Base-by-base conservation (phyloP, 2,113 vertebrate species). In the Formicarius rufipectus region DNA sequence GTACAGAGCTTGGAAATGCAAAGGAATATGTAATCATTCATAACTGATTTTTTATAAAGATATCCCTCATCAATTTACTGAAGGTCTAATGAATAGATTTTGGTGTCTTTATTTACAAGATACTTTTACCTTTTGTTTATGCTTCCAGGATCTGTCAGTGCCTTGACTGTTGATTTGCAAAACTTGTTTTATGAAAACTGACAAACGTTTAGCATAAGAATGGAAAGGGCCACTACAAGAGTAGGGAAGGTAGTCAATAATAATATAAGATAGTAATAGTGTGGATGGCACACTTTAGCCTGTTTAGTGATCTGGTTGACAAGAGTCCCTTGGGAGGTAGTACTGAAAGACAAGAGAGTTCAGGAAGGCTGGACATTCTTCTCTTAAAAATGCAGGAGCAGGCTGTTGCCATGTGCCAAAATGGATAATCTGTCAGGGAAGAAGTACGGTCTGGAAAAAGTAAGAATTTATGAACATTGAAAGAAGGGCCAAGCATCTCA, bases 201-300 rank as follows among this genome's bases (percentile, higher is more conserved):
- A 7, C 40, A 35, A 45, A 67, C 17, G 3, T 63, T 82, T 75
- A 67, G 23, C 5, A 6, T 39, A 78, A 81, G 12, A 84, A 63
- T 21, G 4, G 10, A 66, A 78, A 47, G 9, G 15, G 3, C 5
- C 1, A 1, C 17, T 78, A 9, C 5, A 10, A 22, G 7, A n/a
- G 28, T 9, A n/a, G 20, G 59, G 40, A 77, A 52, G 3, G 3
- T 19, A 49, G 10, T 22, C 27, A 49, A 27, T 64, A 28, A 1
- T 30, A 28, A 42, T 13, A 12, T 2, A 81, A 31, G 47, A 14
- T 6, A 40, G 9, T 40, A 31, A 9, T 6, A 33, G 19, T 12
- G 18, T 7, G 6, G 9, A 72, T 37, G 9, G 13, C 19, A 56
- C 22, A 21, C 5, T 67, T 64, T 14, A 42, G 3, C 25, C 11